Evolutionary conservation across 2,797 vertebrate genomes (phyloP).

Genomic region (Eospalax fontanierii): DNA sequence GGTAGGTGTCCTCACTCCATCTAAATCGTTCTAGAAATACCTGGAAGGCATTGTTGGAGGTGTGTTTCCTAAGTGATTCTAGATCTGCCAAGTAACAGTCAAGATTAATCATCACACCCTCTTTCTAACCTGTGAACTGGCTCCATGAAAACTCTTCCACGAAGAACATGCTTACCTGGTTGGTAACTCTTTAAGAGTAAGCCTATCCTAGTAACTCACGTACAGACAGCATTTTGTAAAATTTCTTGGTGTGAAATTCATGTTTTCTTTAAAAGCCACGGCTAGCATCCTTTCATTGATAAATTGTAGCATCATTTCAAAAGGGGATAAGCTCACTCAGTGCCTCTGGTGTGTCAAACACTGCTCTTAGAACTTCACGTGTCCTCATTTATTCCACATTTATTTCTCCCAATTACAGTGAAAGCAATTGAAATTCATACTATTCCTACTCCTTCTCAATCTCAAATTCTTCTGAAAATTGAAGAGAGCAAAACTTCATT

Average conservation of each 20-base stretch:
- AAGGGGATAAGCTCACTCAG: neutral
- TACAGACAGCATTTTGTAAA: neutral
- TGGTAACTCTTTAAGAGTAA: neutral
- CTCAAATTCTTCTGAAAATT: conserved; percentile 41
- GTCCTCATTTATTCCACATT: neutral
- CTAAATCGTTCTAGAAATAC: neutral
- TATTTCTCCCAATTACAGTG: neutral
- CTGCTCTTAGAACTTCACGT: neutral
- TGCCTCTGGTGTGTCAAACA: neutral
- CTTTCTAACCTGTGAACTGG: conserved; percentile 29
- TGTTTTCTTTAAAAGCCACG: neutral
- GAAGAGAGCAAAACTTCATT: conserved; percentile 2
- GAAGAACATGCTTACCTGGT: neutral
- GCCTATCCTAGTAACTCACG: neutral
- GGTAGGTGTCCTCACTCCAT: neutral
- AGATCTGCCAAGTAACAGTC: neutral
- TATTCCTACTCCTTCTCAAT: too few species aligned
- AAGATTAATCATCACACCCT: neutral
- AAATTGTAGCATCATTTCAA: conserved; percentile 35
- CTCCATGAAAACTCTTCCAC: neutral
- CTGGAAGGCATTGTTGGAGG: neutral
- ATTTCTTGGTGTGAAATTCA: conserved; percentile 14
- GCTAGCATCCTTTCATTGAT: neutral
- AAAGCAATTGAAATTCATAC: too few species aligned
- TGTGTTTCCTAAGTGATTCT: neutral